Base-by-base conservation (phyloP, 2,888 invertebrate species). In the Rhyacophila evoluta region DNA sequence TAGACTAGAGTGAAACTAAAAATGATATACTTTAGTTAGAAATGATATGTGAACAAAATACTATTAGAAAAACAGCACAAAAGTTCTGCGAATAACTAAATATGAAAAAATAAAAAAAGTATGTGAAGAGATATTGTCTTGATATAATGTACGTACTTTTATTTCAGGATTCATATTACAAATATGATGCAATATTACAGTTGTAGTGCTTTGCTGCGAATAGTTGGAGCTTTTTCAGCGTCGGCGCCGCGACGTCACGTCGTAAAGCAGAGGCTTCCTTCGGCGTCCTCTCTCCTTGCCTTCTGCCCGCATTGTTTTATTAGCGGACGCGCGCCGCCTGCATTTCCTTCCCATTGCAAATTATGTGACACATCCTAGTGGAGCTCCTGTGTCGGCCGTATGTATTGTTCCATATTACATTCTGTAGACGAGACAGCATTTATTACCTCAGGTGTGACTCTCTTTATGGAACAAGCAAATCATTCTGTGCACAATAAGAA, bases 311-410 rank as follows among this genome's bases (percentile, higher is more conserved):
- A 71, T 71, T 71, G 71, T 71, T 71, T 71, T 71, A 71, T 15
- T 71, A 71, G 71, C 71, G 71, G 71, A 71, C 36, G 71, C 71
- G 36, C 71, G 37, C 71, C 19, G 33, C 25, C 12, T 71, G 71
- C 36, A 71, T 71, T 71, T 71, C 71, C 71, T 71, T 71, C 71
- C 71, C 36, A 29, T 71, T 36, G 71, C 71, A 71, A 71, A 71
- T 71, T 71, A 71, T 71, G 71, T 71, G 71, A 71, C 71, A 71
- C 15, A 71, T 36, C 71, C 71, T 37, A 55, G 19, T 19, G 55
- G 55, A 55, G 55, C 19, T 55, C 55, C 19, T 25, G 55, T 55
- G 55, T 55, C 55, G 19, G 55, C 55, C 55, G 19, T 55, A 55
- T 25, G 25, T 19, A 55, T 55, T 55, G 55, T 55, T 25, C 25